Percentiles rank a stretch among this genome's conserved stretches.
Conservation (phyloP, 2,797 vertebrate genomes). For the Leptodactylus fallax region DNA sequence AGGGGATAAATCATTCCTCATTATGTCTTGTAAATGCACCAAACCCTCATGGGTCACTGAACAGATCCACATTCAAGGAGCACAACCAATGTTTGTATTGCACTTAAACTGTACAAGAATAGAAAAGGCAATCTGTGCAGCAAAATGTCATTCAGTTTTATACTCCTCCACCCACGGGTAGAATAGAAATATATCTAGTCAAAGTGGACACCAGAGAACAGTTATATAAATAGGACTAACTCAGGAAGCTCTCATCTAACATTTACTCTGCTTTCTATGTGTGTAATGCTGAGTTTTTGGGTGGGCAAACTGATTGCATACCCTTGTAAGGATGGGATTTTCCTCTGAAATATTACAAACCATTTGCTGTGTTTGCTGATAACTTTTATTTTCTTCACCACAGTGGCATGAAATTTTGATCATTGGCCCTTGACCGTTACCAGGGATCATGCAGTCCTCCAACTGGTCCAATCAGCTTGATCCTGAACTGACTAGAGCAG, state of each 20-base stretch:
- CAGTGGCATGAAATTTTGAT: too few species aligned
- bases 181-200: not conserved
- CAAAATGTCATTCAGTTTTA: not conserved
- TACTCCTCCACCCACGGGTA: too few species aligned
- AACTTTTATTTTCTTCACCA: too few species aligned
- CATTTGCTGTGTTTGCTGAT: too few species aligned
- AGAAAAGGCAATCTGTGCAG: not conserved
- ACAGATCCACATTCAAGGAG: not conserved
- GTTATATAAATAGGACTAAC: not conserved
- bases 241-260: not conserved
- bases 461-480: too few species aligned
- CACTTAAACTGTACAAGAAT: not conserved
- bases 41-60: constrained; percentile 23
- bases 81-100: not conserved
- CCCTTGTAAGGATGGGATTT: too few species aligned
- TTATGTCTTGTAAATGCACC: constrained; percentile 34
- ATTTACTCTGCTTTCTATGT: not conserved
- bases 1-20: constrained; percentile 33
- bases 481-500: too few species aligned
- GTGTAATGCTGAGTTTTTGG: not conserved
- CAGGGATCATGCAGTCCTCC: too few species aligned
- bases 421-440: too few species aligned
- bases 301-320: not conserved
- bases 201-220: not conserved
- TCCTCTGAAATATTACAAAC: too few species aligned